These are phyloP conservation scores for Clusia tigrina DNA, from an alignment of 2,888 invertebrate genomes.

Conservation along the genomic window DNA sequence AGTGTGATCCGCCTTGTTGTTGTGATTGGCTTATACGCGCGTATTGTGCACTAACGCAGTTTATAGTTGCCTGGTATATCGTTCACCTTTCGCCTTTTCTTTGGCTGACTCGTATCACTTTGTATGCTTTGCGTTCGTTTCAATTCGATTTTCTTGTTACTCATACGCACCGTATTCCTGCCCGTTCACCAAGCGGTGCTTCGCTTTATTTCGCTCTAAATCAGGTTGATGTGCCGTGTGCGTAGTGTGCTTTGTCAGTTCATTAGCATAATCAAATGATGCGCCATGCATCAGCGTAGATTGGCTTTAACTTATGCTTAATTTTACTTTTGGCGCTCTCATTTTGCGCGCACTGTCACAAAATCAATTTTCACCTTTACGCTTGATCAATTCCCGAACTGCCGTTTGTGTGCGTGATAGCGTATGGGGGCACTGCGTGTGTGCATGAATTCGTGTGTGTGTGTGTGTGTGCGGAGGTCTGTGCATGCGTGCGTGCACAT, in stretches of 20 bases:
- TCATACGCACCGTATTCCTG: conserved; percentile 1
- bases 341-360: conserved; percentile 36
- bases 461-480: background rate
- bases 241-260: conserved; percentile 40
- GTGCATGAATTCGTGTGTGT: conserved; percentile 9
- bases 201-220: no score
- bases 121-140: background rate
- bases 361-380: conserved; percentile 57
- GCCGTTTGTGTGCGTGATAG: background rate
- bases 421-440: background rate
- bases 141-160: background rate
- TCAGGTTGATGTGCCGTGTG: no score
- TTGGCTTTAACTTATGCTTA: background rate
- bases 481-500: background rate
- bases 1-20: no score
- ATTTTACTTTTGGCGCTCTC: background rate
- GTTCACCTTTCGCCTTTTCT: no score
- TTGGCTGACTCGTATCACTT: no score
- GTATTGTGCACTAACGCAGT: no score
- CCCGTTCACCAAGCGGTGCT: no score
- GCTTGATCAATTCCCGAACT: conserved; percentile 47
- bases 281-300: conserved; percentile 37
- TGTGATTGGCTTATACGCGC: no score
- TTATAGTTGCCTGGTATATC: no score
- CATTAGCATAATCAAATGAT: conserved; percentile 55